Evolutionary conservation across 2,888 invertebrate genomes (phyloP).

Genomic region (Euphydryas editha): DNA sequence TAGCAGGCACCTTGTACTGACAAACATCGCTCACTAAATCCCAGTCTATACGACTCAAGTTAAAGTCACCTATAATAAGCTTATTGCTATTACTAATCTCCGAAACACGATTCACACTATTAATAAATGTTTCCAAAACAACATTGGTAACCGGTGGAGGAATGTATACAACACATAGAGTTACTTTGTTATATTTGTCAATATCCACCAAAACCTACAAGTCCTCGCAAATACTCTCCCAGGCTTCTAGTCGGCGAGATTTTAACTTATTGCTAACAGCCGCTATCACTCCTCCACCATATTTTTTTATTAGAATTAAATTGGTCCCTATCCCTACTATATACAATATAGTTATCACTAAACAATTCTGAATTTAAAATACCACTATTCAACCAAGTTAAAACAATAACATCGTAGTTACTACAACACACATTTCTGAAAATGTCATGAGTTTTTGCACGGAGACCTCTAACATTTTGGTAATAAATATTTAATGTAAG

Average conservation of each 20-base stretch:
- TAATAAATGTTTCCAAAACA: conserved; percentile 8
- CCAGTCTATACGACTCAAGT: conserved; percentile 24
- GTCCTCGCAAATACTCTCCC: conserved; percentile 8
- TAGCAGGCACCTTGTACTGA: no score
- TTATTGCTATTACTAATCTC: not conserved
- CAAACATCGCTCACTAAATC: not conserved
- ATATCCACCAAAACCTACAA: not conserved
- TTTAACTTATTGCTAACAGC: conserved; percentile 2
- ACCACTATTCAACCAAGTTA: not conserved
- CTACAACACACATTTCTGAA: not conserved
- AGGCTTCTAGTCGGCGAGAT: not conserved
- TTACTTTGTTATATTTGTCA: not conserved
- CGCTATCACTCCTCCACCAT: conserved; percentile 24
- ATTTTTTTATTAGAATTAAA: conserved; percentile 1
- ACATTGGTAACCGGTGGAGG: conserved; percentile 19
- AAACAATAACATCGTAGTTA: conserved; percentile 2
- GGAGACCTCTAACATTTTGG: conserved; percentile 11
- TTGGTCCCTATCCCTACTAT: not conserved
- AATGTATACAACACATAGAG: conserved; percentile 17
- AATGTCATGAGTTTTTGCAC: not conserved
- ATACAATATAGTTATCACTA: not conserved
- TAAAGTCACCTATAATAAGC: conserved; percentile 24
- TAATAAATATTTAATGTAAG: conserved; percentile 14
- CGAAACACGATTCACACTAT: conserved; percentile 14
- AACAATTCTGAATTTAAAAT: not conserved